These are phyloP conservation scores for Luehdorfia chinensis DNA, from an alignment of 1,140 invertebrate species.

Conservation along the genomic window DNA sequence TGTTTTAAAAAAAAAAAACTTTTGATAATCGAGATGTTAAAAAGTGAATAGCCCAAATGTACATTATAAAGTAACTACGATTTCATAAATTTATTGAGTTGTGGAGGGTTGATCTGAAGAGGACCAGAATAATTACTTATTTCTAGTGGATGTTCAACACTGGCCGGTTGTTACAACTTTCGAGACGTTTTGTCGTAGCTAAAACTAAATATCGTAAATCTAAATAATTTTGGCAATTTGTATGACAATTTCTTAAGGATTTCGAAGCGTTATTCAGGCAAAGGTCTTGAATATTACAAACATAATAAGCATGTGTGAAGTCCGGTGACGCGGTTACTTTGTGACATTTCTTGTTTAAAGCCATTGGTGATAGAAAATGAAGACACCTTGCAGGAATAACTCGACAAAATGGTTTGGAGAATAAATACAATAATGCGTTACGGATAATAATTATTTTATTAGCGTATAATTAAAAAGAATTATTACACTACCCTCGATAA, in stretches of 20 bases:
- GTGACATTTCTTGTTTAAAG: slow-evolving; percentile 10
- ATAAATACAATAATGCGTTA: slow-evolving; percentile 14
- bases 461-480: slow-evolving; percentile 28
- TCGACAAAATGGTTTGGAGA: slow-evolving; percentile 6
- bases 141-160: slow-evolving; percentile 72
- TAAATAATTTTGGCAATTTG: slow-evolving; percentile 54
- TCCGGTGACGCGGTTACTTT: slow-evolving; percentile 12
- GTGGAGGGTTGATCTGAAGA: slow-evolving; percentile 66
- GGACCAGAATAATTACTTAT: slow-evolving; percentile 64
- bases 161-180: slow-evolving; percentile 68
- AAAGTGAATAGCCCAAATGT: slow-evolving; percentile 33
- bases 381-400: slow-evolving; percentile 5
- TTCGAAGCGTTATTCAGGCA: slow-evolving; percentile 10
- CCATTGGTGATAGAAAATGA: background rate
- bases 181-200: slow-evolving; percentile 51
- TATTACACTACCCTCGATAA: slow-evolving; percentile 65
- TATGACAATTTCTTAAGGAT: slow-evolving; percentile 24
- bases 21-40: slow-evolving; percentile 36
- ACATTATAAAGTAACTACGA: slow-evolving; percentile 58
- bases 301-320: slow-evolving; percentile 1
- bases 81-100: slow-evolving; percentile 66
- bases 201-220: slow-evolving; percentile 52
- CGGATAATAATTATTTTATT: slow-evolving; percentile 6
- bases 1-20: too few relatives aligned
- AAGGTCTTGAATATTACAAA: background rate